phyloP scores from a whole-genome alignment of 2,113 vertebrate genomes.

The Blennius ocellaris region DNA sequence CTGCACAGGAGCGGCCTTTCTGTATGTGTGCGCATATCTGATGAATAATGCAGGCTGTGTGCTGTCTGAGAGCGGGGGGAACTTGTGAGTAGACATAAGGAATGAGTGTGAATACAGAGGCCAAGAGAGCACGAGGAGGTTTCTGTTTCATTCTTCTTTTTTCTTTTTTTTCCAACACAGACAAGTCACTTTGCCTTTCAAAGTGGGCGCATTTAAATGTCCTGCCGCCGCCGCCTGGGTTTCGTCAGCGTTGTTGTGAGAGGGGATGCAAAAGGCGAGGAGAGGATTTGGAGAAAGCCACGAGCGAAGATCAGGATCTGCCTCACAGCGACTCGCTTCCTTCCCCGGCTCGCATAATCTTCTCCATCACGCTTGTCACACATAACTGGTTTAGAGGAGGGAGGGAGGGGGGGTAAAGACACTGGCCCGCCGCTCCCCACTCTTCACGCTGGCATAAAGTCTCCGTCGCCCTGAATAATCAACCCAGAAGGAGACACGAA shows the following conservation, averaged over 20 bases:
- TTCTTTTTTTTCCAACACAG: no score
- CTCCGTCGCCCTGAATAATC: constrained; percentile 33
- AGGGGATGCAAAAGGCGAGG: neutral
- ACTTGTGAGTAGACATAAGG: neutral
- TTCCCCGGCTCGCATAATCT: constrained; percentile 32
- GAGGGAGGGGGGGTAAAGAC: constrained; percentile 1
- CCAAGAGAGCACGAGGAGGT: neutral
- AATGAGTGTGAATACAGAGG: neutral
- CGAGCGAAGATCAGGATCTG: constrained; percentile 29
- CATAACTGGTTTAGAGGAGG: constrained; percentile 30
- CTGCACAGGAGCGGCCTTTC: neutral
- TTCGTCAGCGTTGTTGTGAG: no score
- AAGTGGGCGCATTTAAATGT: constrained; percentile 30
- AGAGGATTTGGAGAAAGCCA: constrained; percentile 2
- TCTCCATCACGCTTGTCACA: constrained; percentile 34
- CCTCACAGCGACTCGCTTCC: constrained; percentile 10
- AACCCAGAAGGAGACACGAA: constrained; percentile 19
- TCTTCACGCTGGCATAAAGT: constrained; percentile 30
- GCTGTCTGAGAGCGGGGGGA: neutral
- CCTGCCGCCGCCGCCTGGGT: neutral
- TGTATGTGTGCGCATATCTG: neutral
- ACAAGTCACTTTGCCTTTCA: constrained; percentile 28
- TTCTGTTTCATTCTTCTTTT: no score
- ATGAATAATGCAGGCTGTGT: constrained; percentile 1
- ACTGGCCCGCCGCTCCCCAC: neutral